phyloP scores from a whole-genome alignment of 2,113 vertebrate genomes.

The Sebastes fasciatus region DNA sequence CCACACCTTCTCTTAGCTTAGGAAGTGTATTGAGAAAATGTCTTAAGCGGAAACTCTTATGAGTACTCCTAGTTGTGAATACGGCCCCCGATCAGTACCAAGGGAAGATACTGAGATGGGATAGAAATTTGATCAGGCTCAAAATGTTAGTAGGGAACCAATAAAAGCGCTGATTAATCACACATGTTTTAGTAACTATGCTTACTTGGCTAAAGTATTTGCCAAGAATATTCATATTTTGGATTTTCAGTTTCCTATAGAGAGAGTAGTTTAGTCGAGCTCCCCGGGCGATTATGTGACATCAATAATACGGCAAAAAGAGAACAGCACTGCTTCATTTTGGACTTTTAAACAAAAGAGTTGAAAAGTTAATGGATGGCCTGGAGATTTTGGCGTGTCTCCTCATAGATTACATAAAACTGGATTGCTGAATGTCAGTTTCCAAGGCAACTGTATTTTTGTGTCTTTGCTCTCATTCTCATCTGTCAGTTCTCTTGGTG shows the following conservation, averaged over 20 bases:
- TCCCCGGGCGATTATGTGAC: slow-evolving; percentile 10
- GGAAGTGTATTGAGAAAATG: neutral
- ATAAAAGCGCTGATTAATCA: neutral
- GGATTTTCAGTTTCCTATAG: neutral
- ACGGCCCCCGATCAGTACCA: neutral
- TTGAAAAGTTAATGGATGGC: slow-evolving; percentile 64
- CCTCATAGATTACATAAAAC: slow-evolving; percentile 64
- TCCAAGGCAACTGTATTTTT: slow-evolving; percentile 74
- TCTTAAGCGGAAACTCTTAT: neutral
- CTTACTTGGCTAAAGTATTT: neutral
- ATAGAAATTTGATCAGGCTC: neutral
- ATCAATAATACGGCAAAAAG: slow-evolving; percentile 20
- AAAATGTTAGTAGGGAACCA: neutral
- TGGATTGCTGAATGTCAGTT: slow-evolving; percentile 64
- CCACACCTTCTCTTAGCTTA: neutral
- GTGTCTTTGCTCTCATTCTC: slow-evolving; percentile 55
- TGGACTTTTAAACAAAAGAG: slow-evolving; percentile 13
- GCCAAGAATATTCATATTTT: neutral
- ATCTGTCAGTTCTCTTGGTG: slow-evolving; percentile 45
- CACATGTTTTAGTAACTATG: neutral
- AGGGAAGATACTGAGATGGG: neutral
- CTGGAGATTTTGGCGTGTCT: slow-evolving; percentile 47
- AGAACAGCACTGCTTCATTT: slow-evolving; percentile 1
- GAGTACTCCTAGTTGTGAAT: neutral
- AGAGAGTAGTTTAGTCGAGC: neutral